Conservation (phyloP, 2,113 vertebrate genomes). For the Platysternon megacephalum region DNA sequence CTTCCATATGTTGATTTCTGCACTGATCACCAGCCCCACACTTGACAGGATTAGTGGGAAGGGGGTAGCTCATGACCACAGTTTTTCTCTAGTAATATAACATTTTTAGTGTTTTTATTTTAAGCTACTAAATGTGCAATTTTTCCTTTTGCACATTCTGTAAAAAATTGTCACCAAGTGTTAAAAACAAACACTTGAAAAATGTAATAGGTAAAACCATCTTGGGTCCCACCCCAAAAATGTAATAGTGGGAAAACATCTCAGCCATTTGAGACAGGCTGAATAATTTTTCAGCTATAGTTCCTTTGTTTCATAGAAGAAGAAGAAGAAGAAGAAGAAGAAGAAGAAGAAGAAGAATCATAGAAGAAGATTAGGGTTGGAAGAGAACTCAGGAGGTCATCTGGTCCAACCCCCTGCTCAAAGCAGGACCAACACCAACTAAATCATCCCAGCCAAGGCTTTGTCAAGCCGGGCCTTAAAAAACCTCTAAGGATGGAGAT, state of each 20-base stretch:
- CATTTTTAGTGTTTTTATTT: background rate
- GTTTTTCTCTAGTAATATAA: background rate
- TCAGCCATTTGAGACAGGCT: background rate
- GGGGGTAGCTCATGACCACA: accelerated
- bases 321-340: too few species aligned
- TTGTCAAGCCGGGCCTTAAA: too few species aligned
- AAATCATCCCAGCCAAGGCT: too few species aligned
- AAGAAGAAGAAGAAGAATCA: too few species aligned
- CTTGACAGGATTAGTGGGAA: background rate
- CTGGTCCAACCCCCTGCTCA: too few species aligned
- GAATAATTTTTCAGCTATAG: background rate
- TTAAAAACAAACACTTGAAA: background rate
- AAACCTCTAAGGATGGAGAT: too few species aligned
- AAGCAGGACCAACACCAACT: too few species aligned
- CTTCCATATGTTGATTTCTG: background rate
- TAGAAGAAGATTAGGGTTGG: too few species aligned
- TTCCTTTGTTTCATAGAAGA: background rate
- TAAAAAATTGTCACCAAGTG: background rate
- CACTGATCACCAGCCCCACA: background rate
- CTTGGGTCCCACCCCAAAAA: background rate
- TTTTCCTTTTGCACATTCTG: background rate
- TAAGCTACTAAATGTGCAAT: background rate
- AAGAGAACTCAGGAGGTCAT: too few species aligned
- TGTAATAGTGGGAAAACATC: too few species aligned
- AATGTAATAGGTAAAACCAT: background rate